Base-by-base conservation (phyloP, 2,888 invertebrate genomes). In the Gerris lacustris region DNA sequence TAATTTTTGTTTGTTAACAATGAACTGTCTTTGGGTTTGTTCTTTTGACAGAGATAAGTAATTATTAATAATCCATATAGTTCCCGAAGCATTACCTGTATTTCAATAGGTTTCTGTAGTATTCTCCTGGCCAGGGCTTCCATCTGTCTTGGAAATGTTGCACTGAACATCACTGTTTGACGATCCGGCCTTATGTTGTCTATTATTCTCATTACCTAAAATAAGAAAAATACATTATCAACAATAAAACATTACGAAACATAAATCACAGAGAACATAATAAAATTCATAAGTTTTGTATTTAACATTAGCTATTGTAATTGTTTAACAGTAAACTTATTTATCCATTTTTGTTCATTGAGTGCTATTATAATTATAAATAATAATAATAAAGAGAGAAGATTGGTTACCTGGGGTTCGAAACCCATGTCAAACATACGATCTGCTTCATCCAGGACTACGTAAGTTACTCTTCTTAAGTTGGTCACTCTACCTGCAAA, bases 351-450 rank as follows among this genome's bases (percentile, higher is more conserved):
- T 4, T 31, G 31, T 4, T 31, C 31, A 31, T 31, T 31, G 4
- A 31, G 31, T 31, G 31, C 31, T 31, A 31, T 31, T 31, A 31
- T 31, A 31, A 31, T 31, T 2, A 62, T 62, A 62, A 62, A 62
- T 11, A 11, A 62, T 62, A 62, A 15, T 11, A 62, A 15, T 64
- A n/a, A n/a, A 64, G 11, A 9, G 7, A 9, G 68, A 71, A 43
- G n/a, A 45, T 31, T 55, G n/a, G 11, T 17, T 75, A 88, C 88
- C 85, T 96, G 96, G 0, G 96, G 96, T 81, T 99, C 99, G 80
- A 99, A 99, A 18, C 97, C 97, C 96, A 99, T 97, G 80, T 99
- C 99, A 80, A 99, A 99, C 99, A 99, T 99, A 64, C 99, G 85
- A 81, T 99, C 99, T 0, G 99, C 99, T 82, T 99, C 99, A 80